Base-by-base conservation (phyloP, 2,797 vertebrate species). In the Geotrypetes seraphini region DNA sequence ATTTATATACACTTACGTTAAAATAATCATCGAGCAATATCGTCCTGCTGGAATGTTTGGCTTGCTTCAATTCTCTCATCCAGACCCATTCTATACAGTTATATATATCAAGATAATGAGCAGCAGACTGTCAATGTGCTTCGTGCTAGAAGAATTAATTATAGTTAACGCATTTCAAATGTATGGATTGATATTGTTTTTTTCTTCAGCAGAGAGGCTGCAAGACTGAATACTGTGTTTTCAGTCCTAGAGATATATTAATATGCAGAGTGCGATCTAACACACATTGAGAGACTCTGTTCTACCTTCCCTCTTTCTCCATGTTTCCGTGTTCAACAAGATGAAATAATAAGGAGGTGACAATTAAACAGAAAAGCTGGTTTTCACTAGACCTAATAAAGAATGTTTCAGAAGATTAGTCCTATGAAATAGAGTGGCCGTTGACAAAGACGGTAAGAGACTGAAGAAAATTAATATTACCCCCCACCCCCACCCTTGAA, bases 21-120 rank as follows among this genome's bases (percentile, higher is more conserved):
- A n/a, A n/a, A n/a, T n/a, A n/a, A n/a, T n/a, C n/a, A n/a, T n/a
- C n/a, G n/a, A n/a, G n/a, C n/a, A n/a, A n/a, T n/a, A n/a, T n/a
- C n/a, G n/a, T n/a, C n/a, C n/a, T n/a, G 38, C 8, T 18, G 25
- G 12, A 40, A 42, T 50, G 7, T 43, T 26, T 33, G 25, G 14
- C 16, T 38, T 11, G 29, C 17, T 22, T 23, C 11, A n/a, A 30
- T 5, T 7, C 3, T 3, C 3, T 44, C 43, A 57, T 24, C 25
- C 28, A 49, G 39, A 13, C 2, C 3, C 43, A 52, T 33, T 18
- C 39, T 21, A 20, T 26, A 18, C 19, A 36, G 28, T 25, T 51
- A 33, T 43, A 27, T 34, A 19, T 19, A 53, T 13, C 31, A 26
- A 31, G 48, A 14, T 39, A 53, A 53, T 18, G 47, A 72, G 43